phyloP scores from a whole-genome alignment of 2,113 vertebrate genomes.

The Colius striatus region DNA sequence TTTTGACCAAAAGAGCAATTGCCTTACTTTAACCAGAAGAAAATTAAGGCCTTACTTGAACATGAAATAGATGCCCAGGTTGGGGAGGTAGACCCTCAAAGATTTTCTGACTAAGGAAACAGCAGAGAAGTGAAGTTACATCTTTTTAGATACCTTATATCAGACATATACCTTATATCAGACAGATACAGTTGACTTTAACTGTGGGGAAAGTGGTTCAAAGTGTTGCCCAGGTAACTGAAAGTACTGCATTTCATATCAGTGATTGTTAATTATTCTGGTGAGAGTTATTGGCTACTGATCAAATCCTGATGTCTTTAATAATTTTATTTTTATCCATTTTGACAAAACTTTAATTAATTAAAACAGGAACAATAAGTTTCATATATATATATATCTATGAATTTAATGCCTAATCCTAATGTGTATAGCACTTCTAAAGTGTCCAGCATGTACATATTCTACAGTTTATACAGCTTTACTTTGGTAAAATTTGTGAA shows the following conservation, averaged over 20 bases:
- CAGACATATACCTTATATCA: neutral
- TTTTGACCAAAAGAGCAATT: neutral
- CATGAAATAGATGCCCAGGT: neutral
- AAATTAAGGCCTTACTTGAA: neutral
- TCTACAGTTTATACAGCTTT: neutral
- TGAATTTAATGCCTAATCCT: neutral
- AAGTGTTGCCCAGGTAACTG: neutral
- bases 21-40: neutral
- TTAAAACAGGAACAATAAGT: neutral
- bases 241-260: neutral
- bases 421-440: neutral
- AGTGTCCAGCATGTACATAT: neutral
- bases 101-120: neutral
- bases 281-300: neutral
- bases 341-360: neutral
- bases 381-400: fast-evolving
- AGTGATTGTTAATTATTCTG: neutral
- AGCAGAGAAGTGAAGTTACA: neutral
- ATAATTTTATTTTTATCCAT: neutral
- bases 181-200: neutral
- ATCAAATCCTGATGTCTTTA: neutral
- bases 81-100: neutral
- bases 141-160: neutral
- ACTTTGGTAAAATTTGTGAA: no score
- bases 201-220: neutral